Conservation (phyloP, 2,797 vertebrate genomes). For the Hypotaenidia okinawae region DNA sequence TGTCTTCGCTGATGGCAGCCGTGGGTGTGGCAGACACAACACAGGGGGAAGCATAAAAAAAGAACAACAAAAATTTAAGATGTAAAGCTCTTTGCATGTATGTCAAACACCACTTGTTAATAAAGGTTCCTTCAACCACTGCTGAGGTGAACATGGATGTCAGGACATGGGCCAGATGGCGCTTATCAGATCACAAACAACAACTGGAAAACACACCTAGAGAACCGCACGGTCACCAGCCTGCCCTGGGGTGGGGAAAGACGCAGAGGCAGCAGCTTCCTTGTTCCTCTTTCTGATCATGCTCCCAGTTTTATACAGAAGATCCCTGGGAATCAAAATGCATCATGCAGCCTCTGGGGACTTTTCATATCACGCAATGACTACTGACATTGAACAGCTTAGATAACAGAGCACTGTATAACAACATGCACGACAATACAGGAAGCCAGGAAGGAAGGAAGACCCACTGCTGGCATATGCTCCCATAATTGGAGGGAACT, state of each 20-base stretch:
- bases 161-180: not conserved
- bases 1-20: accelerated
- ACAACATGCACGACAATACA: not conserved
- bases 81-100: not conserved
- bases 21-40: not conserved
- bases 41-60: not conserved
- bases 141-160: not conserved
- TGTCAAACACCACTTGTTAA: not conserved
- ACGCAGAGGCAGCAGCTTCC: not conserved
- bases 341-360: not conserved
- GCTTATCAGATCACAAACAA: not conserved
- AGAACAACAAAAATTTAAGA: not conserved
- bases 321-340: not conserved
- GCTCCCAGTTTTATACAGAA: not conserved
- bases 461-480: not conserved
- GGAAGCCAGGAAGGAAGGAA: not conserved
- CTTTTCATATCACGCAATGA: not conserved
- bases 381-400: not conserved
- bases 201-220: not conserved
- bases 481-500: not conserved
- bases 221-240: not conserved
- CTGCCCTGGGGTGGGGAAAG: not conserved
- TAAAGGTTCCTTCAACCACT: not conserved
- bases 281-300: not conserved
- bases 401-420: not conserved